phyloP scores from a whole-genome alignment of 2,113 vertebrate species.

The Neodontobutis hainanensis region DNA sequence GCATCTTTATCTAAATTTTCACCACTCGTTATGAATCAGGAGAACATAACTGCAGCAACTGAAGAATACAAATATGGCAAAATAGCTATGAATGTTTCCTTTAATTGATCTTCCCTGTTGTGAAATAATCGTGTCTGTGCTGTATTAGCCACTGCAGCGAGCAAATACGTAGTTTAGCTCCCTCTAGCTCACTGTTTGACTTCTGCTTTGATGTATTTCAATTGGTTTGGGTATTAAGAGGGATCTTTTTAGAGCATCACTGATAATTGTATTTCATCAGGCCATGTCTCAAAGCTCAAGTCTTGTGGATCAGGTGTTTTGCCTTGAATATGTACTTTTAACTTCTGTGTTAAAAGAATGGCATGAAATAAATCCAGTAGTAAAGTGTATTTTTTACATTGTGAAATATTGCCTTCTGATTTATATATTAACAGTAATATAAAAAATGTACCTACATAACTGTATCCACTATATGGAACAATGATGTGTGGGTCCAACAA shows the following conservation, averaged over 20 bases:
- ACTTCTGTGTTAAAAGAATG: no score
- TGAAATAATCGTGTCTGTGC: constrained; percentile 22
- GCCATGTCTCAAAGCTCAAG: constrained; percentile 15
- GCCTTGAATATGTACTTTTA: no score
- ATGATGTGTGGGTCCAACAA: no score
- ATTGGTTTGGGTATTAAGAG: constrained; percentile 48
- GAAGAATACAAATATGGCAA: constrained; percentile 32
- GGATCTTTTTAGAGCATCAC: constrained; percentile 26
- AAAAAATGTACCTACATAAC: no score
- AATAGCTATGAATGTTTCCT: constrained; percentile 38
- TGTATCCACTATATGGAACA: no score
- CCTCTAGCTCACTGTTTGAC: constrained; percentile 24
- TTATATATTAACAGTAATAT: no score
- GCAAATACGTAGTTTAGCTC: constrained; percentile 2
- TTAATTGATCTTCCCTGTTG: constrained; percentile 35
- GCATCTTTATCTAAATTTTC: constrained; percentile 16
- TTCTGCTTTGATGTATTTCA: constrained; percentile 39
- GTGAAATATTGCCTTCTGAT: no score
- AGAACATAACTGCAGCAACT: constrained; percentile 19
- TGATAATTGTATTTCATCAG: constrained; percentile 39
- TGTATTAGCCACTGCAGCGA: constrained; percentile 43
- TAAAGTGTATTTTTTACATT: no score
- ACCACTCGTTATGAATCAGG: constrained; percentile 20
- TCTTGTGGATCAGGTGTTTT: not conserved
- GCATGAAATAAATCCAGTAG: no score